Base-by-base conservation (phyloP, 2,113 vertebrate species). In the Epinephelus fuscoguttatus region DNA sequence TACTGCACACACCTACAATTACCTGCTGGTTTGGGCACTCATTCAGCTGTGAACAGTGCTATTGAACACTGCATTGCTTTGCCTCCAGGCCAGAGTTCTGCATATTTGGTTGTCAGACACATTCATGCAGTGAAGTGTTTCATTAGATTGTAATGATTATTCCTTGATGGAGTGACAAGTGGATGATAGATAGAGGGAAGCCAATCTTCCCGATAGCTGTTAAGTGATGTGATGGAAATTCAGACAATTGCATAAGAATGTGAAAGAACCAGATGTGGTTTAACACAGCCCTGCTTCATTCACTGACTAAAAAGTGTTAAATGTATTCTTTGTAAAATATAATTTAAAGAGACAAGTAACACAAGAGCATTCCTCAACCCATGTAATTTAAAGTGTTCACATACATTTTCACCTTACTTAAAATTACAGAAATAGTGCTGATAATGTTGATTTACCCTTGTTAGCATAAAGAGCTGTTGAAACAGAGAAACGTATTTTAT, bases 91-190 rank as follows among this genome's bases (percentile, higher is more conserved):
- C 59, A 52, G 30, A 66, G 79, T 84, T 83, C 78, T 87, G 91
- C 94, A 94, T 93, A 93, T 94, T 94, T 95, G 81, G 66, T 80
- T 93, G 94, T 91, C 94, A 95, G 88, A 70, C 79, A 82, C 82
- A 75, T 85, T 92, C 84, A 87, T 70, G 87, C 84, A 85, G 69
- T 75, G 69, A 91, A 88, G 89, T 82, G 86, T 92, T 93, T 92
- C 79, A 91, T 95, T 92, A 88, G 88, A 91, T 91, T 94, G 75
- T 95, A 95, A 95, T 90, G 93, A 95, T 95, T 95, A 95, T 95
- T 95, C 86, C 66, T 61, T 75, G 87, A 88, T 89, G 88, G 82
- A 88, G 52, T 88, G 95, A 93, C 92, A 90, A 80, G 91, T 66
- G 33, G 84, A 57, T 91, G 91, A 94, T 86, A 69, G 90, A 91